Evolutionary conservation across 2,797 vertebrate genomes (phyloP).

Genomic region (Brotogeris chrysoptera): DNA sequence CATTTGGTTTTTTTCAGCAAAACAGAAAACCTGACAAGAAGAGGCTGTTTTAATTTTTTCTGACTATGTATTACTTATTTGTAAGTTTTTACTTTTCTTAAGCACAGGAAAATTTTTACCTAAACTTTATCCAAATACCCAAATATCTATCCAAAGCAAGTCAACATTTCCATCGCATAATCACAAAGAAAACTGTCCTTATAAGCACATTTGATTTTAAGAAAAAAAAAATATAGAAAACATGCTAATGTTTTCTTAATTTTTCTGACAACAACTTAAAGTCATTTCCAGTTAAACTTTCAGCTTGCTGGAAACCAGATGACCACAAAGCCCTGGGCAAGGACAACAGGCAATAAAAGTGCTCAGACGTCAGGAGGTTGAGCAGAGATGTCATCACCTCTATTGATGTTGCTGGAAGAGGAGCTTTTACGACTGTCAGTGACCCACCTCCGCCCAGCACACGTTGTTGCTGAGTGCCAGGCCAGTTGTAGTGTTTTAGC

Average conservation of each 20-base stretch:
- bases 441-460: not conserved
- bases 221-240: not conserved
- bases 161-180: not conserved
- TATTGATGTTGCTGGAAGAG: not conserved
- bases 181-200: not conserved
- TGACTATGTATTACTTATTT: not conserved
- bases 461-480: not conserved
- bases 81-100: not conserved
- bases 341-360: not conserved
- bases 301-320: not conserved
- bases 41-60: not conserved
- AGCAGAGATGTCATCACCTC: not conserved
- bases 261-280: not conserved
- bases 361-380: not conserved
- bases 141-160: not conserved
- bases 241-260: not conserved
- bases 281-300: not conserved
- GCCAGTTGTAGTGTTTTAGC: not conserved
- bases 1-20: not conserved
- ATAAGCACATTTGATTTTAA: not conserved
- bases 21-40: not conserved
- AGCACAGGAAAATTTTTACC: not conserved
- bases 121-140: not conserved
- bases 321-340: not conserved
- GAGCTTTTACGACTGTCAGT: rapidly evolving